Evolutionary conservation across 2,888 invertebrate species (phyloP), one percentile per base, ranked within the genome.

Genomic region (Ferrisia virgata): DNA sequence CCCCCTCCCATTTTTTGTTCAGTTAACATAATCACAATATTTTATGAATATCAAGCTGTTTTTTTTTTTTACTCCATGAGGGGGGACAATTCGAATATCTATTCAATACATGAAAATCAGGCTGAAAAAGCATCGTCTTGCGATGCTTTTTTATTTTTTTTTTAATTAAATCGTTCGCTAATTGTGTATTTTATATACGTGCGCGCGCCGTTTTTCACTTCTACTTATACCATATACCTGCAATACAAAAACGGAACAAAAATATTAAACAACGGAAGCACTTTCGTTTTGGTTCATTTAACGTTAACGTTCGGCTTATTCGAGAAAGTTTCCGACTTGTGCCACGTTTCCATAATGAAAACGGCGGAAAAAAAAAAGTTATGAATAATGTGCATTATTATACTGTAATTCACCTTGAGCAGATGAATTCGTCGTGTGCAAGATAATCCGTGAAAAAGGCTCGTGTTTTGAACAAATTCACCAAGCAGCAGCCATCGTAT

Each of bases 181-280:
- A 72, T 72, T 72, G 31, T 72, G 33, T 72, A 72, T 33, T 18
- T 33, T 47, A 47, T 18, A 8, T 18, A 18, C 18, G 72, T 33
- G n/a, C 13, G 58, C 25, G 72, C 36, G 31, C 33, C n/a, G 72
- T n/a, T 31, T 64, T 18, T 1, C 8, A 4, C 13, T 13, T 28
- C 25, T 58, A 22, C 47, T 47, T 47, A 22, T 58, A n/a, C 47
- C 13, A 47, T 4, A 4, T 47, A 47, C n/a, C n/a, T 47, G 13
- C 47, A 13, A 4, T 4, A 47, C 9, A 15, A 64, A 64, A 64
- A 31, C 64, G 31, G 72, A 33, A 72, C 8, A 33, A 72, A 72
- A 72, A 33, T 72, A 72, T 72, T 72, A 72, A 72, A 72, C 33
- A 72, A 28, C 72, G 72, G 72, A 72, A 72, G 72, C 36, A 72